Evolutionary conservation across 2,888 invertebrate genomes (phyloP).

Genomic region (Venustoraphidia nigricollis): DNA sequence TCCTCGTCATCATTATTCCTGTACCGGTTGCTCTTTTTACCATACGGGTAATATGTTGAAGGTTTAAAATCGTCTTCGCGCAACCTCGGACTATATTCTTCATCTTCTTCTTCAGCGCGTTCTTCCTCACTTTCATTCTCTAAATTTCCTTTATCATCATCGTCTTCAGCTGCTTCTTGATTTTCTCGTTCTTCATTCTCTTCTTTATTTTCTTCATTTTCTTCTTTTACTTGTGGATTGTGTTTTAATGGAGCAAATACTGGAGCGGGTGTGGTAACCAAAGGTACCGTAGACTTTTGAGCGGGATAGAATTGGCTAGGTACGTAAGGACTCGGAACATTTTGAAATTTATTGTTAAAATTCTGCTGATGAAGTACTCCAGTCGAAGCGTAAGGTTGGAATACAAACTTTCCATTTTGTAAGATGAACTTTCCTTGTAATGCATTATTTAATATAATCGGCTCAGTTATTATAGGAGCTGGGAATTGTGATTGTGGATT

Average conservation of each 20-base stretch:
- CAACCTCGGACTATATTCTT: not conserved
- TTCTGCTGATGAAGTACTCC: too few species aligned
- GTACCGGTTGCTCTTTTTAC: not conserved
- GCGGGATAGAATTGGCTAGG: not conserved
- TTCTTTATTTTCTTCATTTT: not conserved
- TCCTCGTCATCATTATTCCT: constrained; percentile 7
- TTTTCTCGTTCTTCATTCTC: constrained; percentile 6
- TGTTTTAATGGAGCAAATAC: not conserved
- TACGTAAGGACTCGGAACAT: not conserved
- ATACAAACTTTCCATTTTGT: constrained; percentile 8
- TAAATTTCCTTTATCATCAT: constrained; percentile 3
- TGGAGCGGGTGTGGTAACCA: constrained; percentile 1
- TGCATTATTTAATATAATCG: constrained; percentile 2
- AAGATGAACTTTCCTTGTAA: constrained; percentile 6
- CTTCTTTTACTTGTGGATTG: not conserved
- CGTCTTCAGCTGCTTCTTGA: constrained; percentile 5
- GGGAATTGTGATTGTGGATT: not conserved
- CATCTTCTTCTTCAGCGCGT: constrained; percentile 9
- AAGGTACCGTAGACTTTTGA: constrained; percentile 3
- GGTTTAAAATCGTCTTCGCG: not conserved
- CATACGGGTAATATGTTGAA: not conserved
- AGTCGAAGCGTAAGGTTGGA: constrained; percentile 2
- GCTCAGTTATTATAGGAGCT: constrained; percentile 2
- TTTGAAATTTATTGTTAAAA: too few species aligned
- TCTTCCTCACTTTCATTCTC: constrained; percentile 10